Evolutionary conservation across 2,113 vertebrate genomes (phyloP), one percentile per base, ranked within the genome.

Genomic region (Takifugu flavidus): DNA sequence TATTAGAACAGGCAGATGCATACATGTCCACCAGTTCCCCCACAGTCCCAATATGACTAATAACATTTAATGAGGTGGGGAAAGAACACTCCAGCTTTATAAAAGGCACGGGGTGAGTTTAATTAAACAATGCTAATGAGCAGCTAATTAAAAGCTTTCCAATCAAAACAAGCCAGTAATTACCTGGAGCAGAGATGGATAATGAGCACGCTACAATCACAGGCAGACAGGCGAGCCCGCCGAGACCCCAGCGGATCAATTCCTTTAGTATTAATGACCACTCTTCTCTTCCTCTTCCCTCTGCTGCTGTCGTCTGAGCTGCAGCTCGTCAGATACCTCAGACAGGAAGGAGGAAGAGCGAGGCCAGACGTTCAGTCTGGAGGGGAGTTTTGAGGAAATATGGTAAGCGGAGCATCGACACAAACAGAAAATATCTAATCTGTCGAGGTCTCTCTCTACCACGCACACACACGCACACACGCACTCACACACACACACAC

Each of bases 71-170:
- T 78, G 74, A 78, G 79, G 77, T 66, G 47, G 49, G 51, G 70
- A 79, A 61, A 56, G 53, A 80, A 68, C 74, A 60, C 68, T 62
- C 65, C 73, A 56, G 83, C 53, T 56, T 87, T 85, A 80, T 87
- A 82, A 86, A 83, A 83, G 77, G 75, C 83, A 74, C 65, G 79
- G 82, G 75, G 80, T 82, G 86, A 86, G 83, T 90, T 90, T 90
- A 89, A 89, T 90, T 90, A 90, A 91, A 88, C 83, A 87, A 89
- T 85, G 78, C 83, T 90, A 90, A 90, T 91, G 87, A 90, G 86
- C 82, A 82, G 83, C 79, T 90, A 90, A 90, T 88, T 86, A 89
- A 90, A 85, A 82, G 85, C 84, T 86, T 88, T 87, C 82, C 76
- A 63, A 90, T 90, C 86, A 90, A 88, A 91, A 88, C 82, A 87